Conservation (phyloP, 53 echinoderm and acorn worm species). For the Holothuria leucospilota region DNA sequence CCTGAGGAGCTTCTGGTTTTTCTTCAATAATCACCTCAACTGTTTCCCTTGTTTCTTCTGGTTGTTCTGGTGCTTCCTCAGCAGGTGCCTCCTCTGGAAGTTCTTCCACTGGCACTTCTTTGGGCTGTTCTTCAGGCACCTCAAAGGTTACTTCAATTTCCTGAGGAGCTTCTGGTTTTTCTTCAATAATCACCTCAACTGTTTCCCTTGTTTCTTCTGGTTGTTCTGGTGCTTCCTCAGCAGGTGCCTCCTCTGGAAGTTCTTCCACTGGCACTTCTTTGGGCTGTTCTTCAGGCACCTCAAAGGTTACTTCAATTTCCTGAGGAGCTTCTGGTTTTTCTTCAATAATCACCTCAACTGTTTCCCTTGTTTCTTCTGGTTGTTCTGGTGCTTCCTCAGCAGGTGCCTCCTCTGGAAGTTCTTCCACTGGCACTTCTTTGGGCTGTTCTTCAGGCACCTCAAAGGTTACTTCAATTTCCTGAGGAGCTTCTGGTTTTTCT, state of each 20-base stretch:
- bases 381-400: not conserved
- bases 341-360: constrained; percentile 54
- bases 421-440: constrained; percentile 16
- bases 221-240: not conserved
- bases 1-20: constrained; percentile 28
- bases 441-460: constrained; percentile 45
- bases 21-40: constrained; percentile 35
- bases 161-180: constrained; percentile 18
- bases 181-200: constrained; percentile 52
- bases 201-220: not conserved
- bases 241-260: constrained; percentile 31
- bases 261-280: constrained; percentile 28
- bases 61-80: not conserved
- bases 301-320: constrained; percentile 51
- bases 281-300: constrained; percentile 32
- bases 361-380: constrained; percentile 11
- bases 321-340: constrained; percentile 14
- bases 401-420: constrained; percentile 15
- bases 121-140: constrained; percentile 30
- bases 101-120: constrained; percentile 29
- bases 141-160: constrained; percentile 55
- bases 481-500: constrained; percentile 13
- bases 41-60: constrained; percentile 1
- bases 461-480: constrained; percentile 49
- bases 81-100: not conserved